Conservation (phyloP, 2,113 vertebrate genomes). For the Brevimyrus niger region DNA sequence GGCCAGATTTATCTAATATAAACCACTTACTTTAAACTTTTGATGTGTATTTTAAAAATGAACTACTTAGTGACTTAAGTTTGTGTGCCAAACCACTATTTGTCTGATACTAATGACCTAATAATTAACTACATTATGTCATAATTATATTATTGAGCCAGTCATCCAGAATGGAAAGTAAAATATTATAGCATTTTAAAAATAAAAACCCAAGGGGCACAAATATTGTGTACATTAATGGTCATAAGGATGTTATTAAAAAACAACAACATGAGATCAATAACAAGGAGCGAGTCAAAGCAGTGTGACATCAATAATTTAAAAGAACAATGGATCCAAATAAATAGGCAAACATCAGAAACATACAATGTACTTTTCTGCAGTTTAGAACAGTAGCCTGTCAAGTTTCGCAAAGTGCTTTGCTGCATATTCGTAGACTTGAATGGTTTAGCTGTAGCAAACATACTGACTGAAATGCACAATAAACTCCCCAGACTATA, state of each 20-base stretch:
- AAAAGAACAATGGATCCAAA: slow-evolving; percentile 55
- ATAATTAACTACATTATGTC: neutral
- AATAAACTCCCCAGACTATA: neutral
- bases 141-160: neutral
- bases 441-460: neutral
- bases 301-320: slow-evolving; percentile 58
- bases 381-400: slow-evolving; percentile 54
- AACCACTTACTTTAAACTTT: neutral
- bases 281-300: slow-evolving; percentile 31
- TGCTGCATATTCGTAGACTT: slow-evolving; percentile 29
- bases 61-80: neutral
- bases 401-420: slow-evolving; percentile 55
- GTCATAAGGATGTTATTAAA: neutral
- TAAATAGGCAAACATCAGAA: slow-evolving; percentile 67
- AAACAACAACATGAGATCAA: neutral
- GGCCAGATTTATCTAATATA: neutral
- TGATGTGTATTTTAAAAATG: neutral
- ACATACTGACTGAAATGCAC: slow-evolving; percentile 14
- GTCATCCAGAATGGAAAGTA: neutral
- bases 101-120: neutral
- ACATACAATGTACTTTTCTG: slow-evolving; percentile 55
- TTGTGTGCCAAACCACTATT: neutral
- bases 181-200: neutral
- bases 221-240: neutral
- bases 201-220: neutral